Percentiles rank a stretch among this genome's conserved stretches.
Evolutionary conservation across 2,888 invertebrate genomes (phyloP).

Genomic region (Zygothrica quintamaculata): DNA sequence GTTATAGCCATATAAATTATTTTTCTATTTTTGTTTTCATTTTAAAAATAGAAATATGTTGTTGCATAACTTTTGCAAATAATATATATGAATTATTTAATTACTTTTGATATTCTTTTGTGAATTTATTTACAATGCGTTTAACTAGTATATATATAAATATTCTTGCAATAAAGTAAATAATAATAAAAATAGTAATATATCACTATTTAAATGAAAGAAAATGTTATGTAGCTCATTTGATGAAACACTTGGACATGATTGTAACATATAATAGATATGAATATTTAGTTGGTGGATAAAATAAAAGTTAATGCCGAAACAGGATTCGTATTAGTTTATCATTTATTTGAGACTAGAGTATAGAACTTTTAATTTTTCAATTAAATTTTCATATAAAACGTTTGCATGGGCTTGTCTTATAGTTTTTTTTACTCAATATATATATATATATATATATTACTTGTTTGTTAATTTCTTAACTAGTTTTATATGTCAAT

Average conservation of each 20-base stretch:
- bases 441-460: slow-evolving; percentile 79
- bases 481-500: slow-evolving; percentile 55
- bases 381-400: slow-evolving; percentile 70
- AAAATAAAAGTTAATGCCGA: slow-evolving; percentile 29
- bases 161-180: slow-evolving; percentile 58
- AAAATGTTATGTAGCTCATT: slow-evolving; percentile 13
- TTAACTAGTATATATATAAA: slow-evolving; percentile 56
- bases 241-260: slow-evolving; percentile 41
- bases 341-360: slow-evolving; percentile 21
- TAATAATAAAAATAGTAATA: no score
- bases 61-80: slow-evolving; percentile 38
- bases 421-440: slow-evolving; percentile 80
- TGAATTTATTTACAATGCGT: slow-evolving; percentile 52
- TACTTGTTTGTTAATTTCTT: slow-evolving; percentile 52
- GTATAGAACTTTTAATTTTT: slow-evolving; percentile 52
- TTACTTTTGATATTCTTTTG: slow-evolving; percentile 22
- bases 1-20: slow-evolving; percentile 45
- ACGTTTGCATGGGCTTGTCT: slow-evolving; percentile 45
- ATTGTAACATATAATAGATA: slow-evolving; percentile 12
- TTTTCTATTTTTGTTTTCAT: slow-evolving; percentile 17
- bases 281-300: not conserved
- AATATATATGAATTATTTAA: slow-evolving; percentile 48
- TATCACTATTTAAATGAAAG: no score
- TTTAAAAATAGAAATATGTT: slow-evolving; percentile 52
- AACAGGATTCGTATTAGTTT: slow-evolving; percentile 25